Evolutionary conservation across 1,140 invertebrate species (phyloP), one percentile per base, ranked within the genome.

Genomic region (Dysdera silvatica): DNA sequence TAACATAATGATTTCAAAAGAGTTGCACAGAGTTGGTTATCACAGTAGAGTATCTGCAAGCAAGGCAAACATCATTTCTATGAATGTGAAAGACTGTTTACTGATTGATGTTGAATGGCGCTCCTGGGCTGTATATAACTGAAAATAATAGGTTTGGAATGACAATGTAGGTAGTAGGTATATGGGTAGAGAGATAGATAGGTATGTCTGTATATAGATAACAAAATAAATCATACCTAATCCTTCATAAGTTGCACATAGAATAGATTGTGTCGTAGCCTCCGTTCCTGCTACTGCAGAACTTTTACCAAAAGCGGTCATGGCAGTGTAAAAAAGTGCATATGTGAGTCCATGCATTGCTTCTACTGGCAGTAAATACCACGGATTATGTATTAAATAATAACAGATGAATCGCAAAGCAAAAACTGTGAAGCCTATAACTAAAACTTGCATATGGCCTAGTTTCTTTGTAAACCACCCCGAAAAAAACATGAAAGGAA

Each of bases 401-500:
- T 61, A 61, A n/a, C 48, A 61, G 2, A 61, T 23, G 37, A 61
- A 61, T 14, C 58, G 24, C 8, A 61, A 8, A 16, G 14, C 23
- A 20, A 52, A 53, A 10, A n/a, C 14, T 0, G 32, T 16, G 8
- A 61, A 20, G 32, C 48, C n/a, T 3, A 43, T 8, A 6, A 12
- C 45, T 7, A 41, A 14, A 6, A 61, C 24, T 20, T 61, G 35
- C 5, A 43, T 41, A 14, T 43, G 26, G 7, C 49, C 49, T 0
- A 61, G 3, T 24, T 47, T 53, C n/a, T 40, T n/a, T 4, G 53
- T 61, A 16, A 61, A 16, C 48, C 49, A 43, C 4, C 29, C 37
- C 5, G 58, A 61, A 20, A 52, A 61, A 20, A 61, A 61, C 58
- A 61, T 61, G 37, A 61, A 52, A 0, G 58, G 58, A 16, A 61